Evolutionary conservation across 2,797 vertebrate species (phyloP), one percentile per base, ranked within the genome.

Genomic region (Parotocinclus haroldoi): DNA sequence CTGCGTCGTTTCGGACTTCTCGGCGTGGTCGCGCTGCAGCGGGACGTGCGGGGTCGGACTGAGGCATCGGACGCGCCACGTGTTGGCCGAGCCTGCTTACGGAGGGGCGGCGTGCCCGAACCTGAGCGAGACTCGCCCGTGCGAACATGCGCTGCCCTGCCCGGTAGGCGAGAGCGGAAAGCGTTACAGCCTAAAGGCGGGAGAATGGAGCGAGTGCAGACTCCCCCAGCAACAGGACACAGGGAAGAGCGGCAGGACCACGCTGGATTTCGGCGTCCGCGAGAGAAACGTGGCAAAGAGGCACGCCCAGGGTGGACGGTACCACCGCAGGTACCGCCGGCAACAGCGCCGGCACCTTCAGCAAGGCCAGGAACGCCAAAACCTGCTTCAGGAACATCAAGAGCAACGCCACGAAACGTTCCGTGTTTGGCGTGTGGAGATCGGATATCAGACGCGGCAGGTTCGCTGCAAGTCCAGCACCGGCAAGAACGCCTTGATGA

Each of bases 1-100:
- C 81, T 99, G 97, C 9, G 86, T 99, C 0, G 91, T 96, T 0
- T 96, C 96, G 0, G 88, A 92, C 73, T 98, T 96, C 81, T 94
- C 91, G 0, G 18, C 74, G 0, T 99, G 97, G 97, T 98, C 96
- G 0, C 69, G 60, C 55, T 99, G 96, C 19, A 84, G 89, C 60
- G 67, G 78, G 52, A 89, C 82, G 0, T 99, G 97, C 0, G 81
- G 89, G 5, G 38, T 48, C 36, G 85, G 86, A 48, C 68, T 93
- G 46, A 94, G 94, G 78, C 90, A 98, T 76, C 88, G 92, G 56
- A 92, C 88, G 0, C 89, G 96, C 10, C 84, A 87, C 0, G 90
- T 94, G 59, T 57, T 99, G 0, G 89, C 94, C 0, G 91, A 94
- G 0, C 91, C 95, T 0, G 89, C 95, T 75, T 99, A 94, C 0